Base-by-base conservation (phyloP, 2,113 vertebrate genomes). In the Rhinopithecus roxellana region DNA sequence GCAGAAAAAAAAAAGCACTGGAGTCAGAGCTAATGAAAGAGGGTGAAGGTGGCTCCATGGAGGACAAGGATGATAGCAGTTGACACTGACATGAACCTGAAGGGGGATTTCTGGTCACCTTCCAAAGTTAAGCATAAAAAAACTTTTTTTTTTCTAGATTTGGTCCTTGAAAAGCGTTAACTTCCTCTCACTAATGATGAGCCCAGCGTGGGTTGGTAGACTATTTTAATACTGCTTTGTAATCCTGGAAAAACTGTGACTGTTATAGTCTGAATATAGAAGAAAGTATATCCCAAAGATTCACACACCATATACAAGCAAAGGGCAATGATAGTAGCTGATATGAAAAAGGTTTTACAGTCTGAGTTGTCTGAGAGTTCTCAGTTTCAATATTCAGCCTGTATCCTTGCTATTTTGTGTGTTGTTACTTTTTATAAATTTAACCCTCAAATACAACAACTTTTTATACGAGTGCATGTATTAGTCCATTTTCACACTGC, bases 341-440 rank as follows among this genome's bases (percentile, higher is more conserved):
- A 38, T 8, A 4, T 32, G 8, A 17, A 85, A 57, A 57, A 67
- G 0, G 1, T 20, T 78, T 11, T 38, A 27, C 3, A 35, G 30
- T 79, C 67, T 25, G 25, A 75, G 27, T 38, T 69, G 7, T 23
- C 35, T 23, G 4, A 61, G 32, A 30, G 0, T 22, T 77, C 35
- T 35, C 22, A 27, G 52, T 45, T 75, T 69, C 27, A 61, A 12
- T 50, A 74, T 40, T 61, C 14, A 59, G 13, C 13, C 20, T 61
- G 23, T 27, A 17, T 23, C 0, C 32, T 90, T n/a, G 67, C 4
- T 38, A 35, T 52, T 35, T 61, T 5, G 0, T 79, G 12, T 5
- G 20, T n/a, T 80, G 20, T 45, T 64, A 45, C 25, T 93, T 87
- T 93, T 82, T 3, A 48, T 81, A 78, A 85, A 20, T 69, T 93